Evolutionary conservation across 2,888 invertebrate genomes (phyloP).

Genomic region (Orthonevra nobilis): DNA sequence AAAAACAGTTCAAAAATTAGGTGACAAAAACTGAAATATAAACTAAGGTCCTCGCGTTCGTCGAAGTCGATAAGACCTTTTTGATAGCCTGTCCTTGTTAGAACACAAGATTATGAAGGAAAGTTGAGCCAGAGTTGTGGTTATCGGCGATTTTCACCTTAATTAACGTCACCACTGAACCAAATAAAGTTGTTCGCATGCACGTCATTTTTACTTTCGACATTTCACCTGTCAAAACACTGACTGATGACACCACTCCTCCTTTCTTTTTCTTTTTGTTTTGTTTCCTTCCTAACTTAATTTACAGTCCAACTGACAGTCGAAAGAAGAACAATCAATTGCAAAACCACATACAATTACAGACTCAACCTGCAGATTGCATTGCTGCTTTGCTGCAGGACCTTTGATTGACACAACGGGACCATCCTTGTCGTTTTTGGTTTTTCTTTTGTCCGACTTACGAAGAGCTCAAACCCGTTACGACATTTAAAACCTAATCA

Average conservation of each 20-base stretch:
- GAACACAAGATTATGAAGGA: too few species aligned
- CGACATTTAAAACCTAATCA: slow-evolving; percentile 47
- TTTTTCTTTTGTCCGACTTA: neutral
- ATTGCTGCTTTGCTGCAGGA: slow-evolving; percentile 16
- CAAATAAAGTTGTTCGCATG: slow-evolving; percentile 12
- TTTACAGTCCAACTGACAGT: slow-evolving; percentile 15
- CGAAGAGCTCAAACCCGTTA: slow-evolving; percentile 11
- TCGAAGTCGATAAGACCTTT: too few species aligned
- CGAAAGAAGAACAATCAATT: slow-evolving; percentile 19
- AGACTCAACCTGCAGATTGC: neutral
- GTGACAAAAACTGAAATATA: too few species aligned
- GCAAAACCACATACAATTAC: slow-evolving; percentile 18
- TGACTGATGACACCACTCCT: slow-evolving; percentile 26
- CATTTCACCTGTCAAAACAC: slow-evolving; percentile 37
- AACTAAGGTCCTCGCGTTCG: too few species aligned
- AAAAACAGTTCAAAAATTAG: too few species aligned
- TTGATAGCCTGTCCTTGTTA: too few species aligned
- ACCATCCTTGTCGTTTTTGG: slow-evolving; percentile 19
- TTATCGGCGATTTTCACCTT: too few species aligned
- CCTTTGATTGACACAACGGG: slow-evolving; percentile 64
- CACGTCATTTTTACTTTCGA: neutral
- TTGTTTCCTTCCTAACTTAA: slow-evolving; percentile 12
- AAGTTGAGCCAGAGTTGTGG: too few species aligned
- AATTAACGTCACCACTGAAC: too few species aligned
- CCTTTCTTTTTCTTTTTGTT: too few species aligned